phyloP scores from a whole-genome alignment of 2,113 vertebrate genomes.

The Pitta sordida region DNA sequence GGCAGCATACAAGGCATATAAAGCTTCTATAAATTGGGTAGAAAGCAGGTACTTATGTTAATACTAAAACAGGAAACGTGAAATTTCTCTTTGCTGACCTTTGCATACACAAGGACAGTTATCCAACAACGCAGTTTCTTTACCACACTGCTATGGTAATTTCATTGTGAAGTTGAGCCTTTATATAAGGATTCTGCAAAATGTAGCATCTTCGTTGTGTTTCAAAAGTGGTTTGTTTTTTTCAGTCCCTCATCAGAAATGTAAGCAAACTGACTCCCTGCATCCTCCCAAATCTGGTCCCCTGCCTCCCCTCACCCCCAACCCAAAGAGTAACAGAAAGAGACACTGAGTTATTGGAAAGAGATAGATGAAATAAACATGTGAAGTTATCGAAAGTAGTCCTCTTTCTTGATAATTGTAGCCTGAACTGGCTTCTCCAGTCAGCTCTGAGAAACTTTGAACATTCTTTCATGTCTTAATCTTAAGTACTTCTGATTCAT shows the following conservation, averaged over 20 bases:
- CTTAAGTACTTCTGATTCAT: not conserved
- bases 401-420: not conserved
- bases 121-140: not conserved
- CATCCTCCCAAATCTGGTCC: not conserved
- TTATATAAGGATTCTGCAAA: not conserved
- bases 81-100: not conserved
- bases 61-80: not conserved
- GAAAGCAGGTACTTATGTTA: not conserved
- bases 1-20: not conserved
- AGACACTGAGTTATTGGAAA: not conserved
- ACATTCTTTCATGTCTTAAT: not conserved
- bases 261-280: not conserved
- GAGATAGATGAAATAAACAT: not conserved
- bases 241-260: not conserved
- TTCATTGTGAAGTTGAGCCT: not conserved
- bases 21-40: not conserved
- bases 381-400: not conserved
- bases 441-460: not conserved
- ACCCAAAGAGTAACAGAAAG: not conserved
- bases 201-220: not conserved
- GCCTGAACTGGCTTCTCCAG: not conserved
- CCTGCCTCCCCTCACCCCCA: rapidly evolving
- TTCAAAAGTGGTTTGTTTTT: not conserved
- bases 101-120: not conserved
- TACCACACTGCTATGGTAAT: not conserved